Evolutionary conservation across 2,888 invertebrate species (phyloP), one percentile per base, ranked within the genome.

Genomic region (Loripinus fragilis): DNA sequence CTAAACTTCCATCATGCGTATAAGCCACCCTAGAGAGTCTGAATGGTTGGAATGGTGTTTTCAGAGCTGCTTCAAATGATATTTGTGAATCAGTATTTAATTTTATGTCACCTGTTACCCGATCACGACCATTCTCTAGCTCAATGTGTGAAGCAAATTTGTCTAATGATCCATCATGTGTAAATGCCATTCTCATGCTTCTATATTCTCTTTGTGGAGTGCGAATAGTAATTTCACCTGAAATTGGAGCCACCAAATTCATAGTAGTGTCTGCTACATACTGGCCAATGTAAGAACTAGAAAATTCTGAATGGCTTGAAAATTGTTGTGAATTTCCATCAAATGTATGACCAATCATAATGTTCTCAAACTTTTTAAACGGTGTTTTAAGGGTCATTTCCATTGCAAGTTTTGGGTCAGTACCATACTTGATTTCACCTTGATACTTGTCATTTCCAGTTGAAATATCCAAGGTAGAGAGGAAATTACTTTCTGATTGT

Each of bases 121-220:
- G 35, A 15, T 67, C 25, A 1, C 38, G n/a, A 1, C 72, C 70
- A 38, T 74, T 76, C 65, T 68, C 70, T 20, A 76, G 28, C 45
- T 81, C 78, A 45, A 66, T 66, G n/a, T 66, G 69, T 15, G 78
- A 71, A 7, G 64, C 25, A 60, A 79, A 77, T 5, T 65, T 68
- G 33, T 65, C 17, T 33, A 67, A 33, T 17, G 28, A 35, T 7
- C 79, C 78, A 42, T 71, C 68, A 42, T 82, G 82, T 35, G 74
- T 68, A 38, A 82, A 30, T n/a, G 67, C 68, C 12, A 65, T 72
- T 30, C 67, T 65, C 71, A 79, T 68, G 25, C 76, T 68, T 30
- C 48, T 65, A 38, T 55, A 81, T 48, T 69, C 71, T 42, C 71
- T 81, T 12, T 78, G 5, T 52, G 81, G 81, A 52, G 81, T 76